Conservation (phyloP, 2,888 invertebrate genomes). For the Hypercompe scribonia region DNA sequence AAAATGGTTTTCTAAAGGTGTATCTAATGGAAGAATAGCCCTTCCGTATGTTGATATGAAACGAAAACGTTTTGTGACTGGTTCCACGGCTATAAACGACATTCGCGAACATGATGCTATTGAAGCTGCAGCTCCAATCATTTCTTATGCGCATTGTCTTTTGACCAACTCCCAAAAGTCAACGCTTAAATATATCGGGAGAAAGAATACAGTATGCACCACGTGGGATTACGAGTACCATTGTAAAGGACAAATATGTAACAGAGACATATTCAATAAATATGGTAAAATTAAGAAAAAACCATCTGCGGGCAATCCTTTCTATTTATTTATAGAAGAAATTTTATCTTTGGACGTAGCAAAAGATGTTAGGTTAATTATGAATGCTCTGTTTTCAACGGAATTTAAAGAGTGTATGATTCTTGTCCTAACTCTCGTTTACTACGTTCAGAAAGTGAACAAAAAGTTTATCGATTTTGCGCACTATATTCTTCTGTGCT, state of each 20-base stretch:
- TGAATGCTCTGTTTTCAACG: not conserved
- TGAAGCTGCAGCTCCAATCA: constrained; percentile 53
- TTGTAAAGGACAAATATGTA: constrained; percentile 27
- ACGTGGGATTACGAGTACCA: constrained; percentile 25
- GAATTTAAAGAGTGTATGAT: constrained; percentile 19
- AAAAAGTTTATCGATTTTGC: constrained; percentile 39
- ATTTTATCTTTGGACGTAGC: constrained; percentile 12
- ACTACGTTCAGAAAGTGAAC: constrained; percentile 48
- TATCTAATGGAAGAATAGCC: constrained; percentile 47
- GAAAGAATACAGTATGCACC: constrained; percentile 17
- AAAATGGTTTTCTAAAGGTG: constrained; percentile 48
- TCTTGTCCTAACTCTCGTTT: constrained; percentile 49
- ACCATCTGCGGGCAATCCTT: constrained; percentile 13
- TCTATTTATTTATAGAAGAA: constrained; percentile 32
- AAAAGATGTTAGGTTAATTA: constrained; percentile 4
- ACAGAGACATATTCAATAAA: constrained; percentile 35
- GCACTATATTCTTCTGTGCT: constrained; percentile 51
- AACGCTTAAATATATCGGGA: constrained; percentile 33
- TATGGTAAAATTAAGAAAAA: constrained; percentile 9
- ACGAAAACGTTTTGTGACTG: constrained; percentile 33
- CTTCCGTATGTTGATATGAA: constrained; percentile 53
- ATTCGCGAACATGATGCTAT: constrained; percentile 53
- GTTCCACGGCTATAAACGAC: constrained; percentile 38
- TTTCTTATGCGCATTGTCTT: constrained; percentile 49
- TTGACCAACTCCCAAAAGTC: constrained; percentile 45